Conservation (phyloP, 2,113 vertebrate genomes). For the Terrapene triunguis region DNA sequence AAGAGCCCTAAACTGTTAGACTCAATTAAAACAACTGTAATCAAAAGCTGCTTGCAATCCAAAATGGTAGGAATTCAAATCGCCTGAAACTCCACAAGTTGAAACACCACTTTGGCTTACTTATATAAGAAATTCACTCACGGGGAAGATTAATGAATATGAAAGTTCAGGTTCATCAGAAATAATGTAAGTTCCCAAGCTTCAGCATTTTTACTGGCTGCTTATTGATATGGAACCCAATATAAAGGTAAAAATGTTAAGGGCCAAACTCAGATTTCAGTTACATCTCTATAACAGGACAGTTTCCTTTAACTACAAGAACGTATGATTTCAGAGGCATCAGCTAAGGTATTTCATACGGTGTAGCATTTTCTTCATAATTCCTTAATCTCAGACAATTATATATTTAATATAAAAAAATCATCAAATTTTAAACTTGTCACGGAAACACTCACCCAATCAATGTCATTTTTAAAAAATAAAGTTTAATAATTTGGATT, state of each 20-base stretch:
- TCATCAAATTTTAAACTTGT: not conserved
- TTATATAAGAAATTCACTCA: constrained; percentile 14
- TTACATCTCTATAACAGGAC: not conserved
- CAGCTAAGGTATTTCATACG: not conserved
- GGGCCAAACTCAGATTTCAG: not conserved
- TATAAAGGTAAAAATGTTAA: not conserved
- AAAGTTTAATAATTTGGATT: not conserved
- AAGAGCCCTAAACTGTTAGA: constrained; percentile 11
- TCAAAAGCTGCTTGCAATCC: constrained; percentile 19
- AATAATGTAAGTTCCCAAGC: constrained; percentile 1
- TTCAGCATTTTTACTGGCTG: not conserved
- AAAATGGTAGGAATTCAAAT: constrained; percentile 9
- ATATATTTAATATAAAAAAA: not conserved
- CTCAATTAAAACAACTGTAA: constrained; percentile 26
- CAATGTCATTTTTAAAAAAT: not conserved
- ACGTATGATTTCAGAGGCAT: not conserved
- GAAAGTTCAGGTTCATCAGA: not conserved
- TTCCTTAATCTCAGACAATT: not conserved
- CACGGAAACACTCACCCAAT: not conserved
- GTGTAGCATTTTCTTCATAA: not conserved
- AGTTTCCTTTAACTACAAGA: not conserved
- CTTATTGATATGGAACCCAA: not conserved
- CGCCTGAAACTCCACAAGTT: not conserved
- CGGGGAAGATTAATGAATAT: not conserved
- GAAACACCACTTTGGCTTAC: not conserved